These are phyloP conservation scores for Manis crassicaudata DNA, from an alignment of 2,797 vertebrate species.

Conservation along the genomic window DNA sequence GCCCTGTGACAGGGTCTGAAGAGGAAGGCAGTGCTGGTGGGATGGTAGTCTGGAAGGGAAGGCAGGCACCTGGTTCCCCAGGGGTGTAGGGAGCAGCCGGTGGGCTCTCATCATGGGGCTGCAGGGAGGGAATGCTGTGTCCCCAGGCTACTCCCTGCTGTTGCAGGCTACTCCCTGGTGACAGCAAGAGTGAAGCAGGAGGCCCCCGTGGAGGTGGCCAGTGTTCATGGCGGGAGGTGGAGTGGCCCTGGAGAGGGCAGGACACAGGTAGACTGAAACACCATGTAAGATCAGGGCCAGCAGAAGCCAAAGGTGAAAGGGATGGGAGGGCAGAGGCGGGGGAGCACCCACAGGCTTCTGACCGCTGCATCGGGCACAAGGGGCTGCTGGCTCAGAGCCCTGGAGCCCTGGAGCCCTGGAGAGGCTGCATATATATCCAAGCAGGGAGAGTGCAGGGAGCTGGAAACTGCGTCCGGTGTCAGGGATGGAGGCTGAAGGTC, in stretches of 20 bases:
- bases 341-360: fast-evolving
- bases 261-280: no score
- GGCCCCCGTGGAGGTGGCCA: no score
- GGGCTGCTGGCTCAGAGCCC: no score
- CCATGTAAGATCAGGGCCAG: not conserved
- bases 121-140: not conserved
- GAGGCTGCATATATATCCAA: not conserved
- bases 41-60: not conserved
- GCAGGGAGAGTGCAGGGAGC: not conserved
- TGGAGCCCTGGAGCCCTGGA: no score
- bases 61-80: not conserved
- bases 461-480: not conserved
- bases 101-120: no score
- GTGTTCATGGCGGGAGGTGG: no score
- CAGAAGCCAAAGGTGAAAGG: not conserved
- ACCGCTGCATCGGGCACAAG: fast-evolving
- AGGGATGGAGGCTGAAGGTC: not conserved
- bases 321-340: not conserved
- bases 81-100: not conserved
- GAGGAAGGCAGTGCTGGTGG: not conserved
- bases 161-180: not conserved
- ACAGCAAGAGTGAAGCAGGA: no score
- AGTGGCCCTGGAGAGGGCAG: fast-evolving
- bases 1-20: not conserved
- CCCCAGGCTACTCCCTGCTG: not conserved